Evolutionary conservation across 1,140 invertebrate species (phyloP).

Genomic region (Hylyphantes graminicola): DNA sequence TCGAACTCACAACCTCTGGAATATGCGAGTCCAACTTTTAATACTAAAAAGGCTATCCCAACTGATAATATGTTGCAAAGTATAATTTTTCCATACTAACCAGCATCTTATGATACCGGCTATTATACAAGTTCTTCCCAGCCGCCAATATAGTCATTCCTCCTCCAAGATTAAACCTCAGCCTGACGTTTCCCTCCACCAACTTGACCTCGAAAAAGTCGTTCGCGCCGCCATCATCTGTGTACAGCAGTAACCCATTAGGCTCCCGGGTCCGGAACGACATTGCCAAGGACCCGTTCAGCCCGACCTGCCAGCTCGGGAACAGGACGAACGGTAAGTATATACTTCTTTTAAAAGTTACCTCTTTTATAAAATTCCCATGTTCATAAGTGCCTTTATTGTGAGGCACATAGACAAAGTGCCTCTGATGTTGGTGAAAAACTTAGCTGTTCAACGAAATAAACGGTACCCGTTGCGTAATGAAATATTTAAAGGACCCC

Average conservation of each 20-base stretch:
- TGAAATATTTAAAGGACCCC: too few species aligned
- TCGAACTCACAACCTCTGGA: too few species aligned
- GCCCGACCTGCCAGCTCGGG: constrained; percentile 88
- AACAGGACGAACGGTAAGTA: constrained; percentile 89
- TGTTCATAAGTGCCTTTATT: too few species aligned
- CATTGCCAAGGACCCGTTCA: constrained; percentile 87
- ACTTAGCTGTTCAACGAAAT: too few species aligned
- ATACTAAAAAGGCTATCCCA: too few species aligned
- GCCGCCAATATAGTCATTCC: constrained; percentile 88
- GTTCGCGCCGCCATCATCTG: constrained; percentile 88
- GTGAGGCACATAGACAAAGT: too few species aligned
- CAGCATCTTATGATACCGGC: constrained; percentile 95
- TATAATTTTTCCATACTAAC: constrained; percentile 72
- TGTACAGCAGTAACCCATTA: constrained; percentile 91
- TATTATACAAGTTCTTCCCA: constrained; percentile 91
- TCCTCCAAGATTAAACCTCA: constrained; percentile 92
- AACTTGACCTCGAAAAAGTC: constrained; percentile 92
- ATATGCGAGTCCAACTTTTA: too few species aligned
- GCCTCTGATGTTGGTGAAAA: too few species aligned
- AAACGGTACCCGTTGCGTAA: too few species aligned
- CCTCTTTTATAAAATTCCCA: too few species aligned
- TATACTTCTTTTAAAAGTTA: too few species aligned
- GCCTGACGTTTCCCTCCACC: constrained; percentile 86
- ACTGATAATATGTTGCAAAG: too few species aligned
- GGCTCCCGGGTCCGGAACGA: constrained; percentile 93